Evolutionary conservation across 2,888 invertebrate species (phyloP), one percentile per base, ranked within the genome.

Genomic region (Polyommatus iphigenia): DNA sequence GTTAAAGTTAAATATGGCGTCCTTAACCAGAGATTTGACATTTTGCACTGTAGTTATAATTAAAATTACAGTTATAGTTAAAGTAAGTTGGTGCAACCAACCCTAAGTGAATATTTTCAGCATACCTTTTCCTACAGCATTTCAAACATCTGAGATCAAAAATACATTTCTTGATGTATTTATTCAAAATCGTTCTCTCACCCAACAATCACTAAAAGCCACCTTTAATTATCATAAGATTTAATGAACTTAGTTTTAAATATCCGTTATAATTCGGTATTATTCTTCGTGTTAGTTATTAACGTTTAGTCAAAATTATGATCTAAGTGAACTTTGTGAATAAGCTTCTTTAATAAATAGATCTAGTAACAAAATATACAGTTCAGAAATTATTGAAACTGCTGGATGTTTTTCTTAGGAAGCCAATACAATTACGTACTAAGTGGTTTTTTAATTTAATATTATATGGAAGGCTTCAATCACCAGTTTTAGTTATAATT

Each of bases 281-380:
- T 77, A 77, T 36, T 71, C 15, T 77, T 54, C 57, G 8, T 71
- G 62, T 59, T 59, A 36, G 54, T 32, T 72, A 72, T 54, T n/a
- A 36, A 72, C 18, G 41, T 72, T 79, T 80, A 85, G 85, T 85
- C 87, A 88, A 86, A 88, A 89, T 86, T 87, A 83, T 85, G 87
- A 84, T 88, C 90, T 88, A 89, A 90, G 90, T 89, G 87, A 82
- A 83, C 82, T 81, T 77, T 18, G 2, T 46, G n/a, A 50, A 50
- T 29, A 71, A 54, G 18, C n/a, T 41, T 13, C n/a, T n/a, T n/a
- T n/a, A n/a, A n/a, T n/a, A 8, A 67, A 29, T 67, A 67, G 67
- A 67, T 67, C 67, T 20, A 29, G 67, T 67, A 67, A 24, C 29
- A 29, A 62, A 62, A 62, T 62, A 13, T 5, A 13, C 24, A 54